A percentile compares a stretch with the other conserved stretches of the same genome.
These are phyloP conservation scores for Empis livida DNA, from an alignment of 2,888 invertebrate genomes.

Conservation along the genomic window DNA sequence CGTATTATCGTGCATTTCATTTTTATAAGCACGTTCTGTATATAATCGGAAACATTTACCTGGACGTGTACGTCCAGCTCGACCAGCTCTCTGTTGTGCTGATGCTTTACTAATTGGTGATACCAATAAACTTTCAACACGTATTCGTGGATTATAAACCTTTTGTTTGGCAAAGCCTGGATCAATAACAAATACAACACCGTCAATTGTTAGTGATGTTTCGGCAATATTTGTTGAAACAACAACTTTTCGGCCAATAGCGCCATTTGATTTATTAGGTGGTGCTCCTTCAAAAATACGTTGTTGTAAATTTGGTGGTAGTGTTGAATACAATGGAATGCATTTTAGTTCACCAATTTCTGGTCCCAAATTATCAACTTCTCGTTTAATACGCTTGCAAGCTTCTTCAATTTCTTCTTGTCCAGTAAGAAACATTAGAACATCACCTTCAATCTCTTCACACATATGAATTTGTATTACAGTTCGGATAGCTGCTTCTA, in stretches of 20 bases:
- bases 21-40: constrained; percentile 89
- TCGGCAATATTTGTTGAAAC: constrained; percentile 99
- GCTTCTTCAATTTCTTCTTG: constrained; percentile 98
- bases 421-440: constrained; percentile 80
- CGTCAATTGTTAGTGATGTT: constrained; percentile 97
- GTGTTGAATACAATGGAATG: constrained; percentile 95
- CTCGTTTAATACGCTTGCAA: constrained; percentile 91
- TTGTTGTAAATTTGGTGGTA: constrained; percentile 94
- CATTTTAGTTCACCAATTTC: constrained; percentile 96
- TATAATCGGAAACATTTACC: constrained; percentile 96
- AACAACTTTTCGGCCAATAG: constrained; percentile 83
- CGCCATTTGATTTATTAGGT: constrained; percentile 76
- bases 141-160: constrained; percentile 52
- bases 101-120: constrained; percentile 99
- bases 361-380: constrained; percentile 90
- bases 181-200: constrained; percentile 98
- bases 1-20: constrained; percentile 99
- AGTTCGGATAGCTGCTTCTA: constrained; percentile 97
- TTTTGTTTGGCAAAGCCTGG: constrained; percentile 99
- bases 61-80: constrained; percentile 95
- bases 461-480: constrained; percentile 93
- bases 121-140: constrained; percentile 94
- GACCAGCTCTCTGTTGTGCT: constrained; percentile 94
- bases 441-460: constrained; percentile 83
- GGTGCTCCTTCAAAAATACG: constrained; percentile 96